Conservation (phyloP, 2,888 invertebrate species). For the Habroteleia sp. region DNA sequence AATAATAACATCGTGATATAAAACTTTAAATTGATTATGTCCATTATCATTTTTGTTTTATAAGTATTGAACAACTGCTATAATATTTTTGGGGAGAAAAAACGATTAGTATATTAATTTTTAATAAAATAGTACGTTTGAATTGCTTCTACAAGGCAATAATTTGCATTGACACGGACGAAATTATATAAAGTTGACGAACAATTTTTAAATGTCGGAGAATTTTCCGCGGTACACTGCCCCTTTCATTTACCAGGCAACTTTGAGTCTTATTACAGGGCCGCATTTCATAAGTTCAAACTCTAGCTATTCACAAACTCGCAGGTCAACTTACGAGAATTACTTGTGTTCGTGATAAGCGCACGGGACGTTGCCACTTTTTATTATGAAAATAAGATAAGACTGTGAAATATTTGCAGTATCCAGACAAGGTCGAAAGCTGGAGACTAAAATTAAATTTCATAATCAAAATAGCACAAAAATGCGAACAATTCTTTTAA, state of each 20-base stretch:
- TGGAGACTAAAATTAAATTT: conserved; percentile 40
- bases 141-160: not conserved
- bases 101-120: conserved; percentile 2
- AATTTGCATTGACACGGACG: conserved; percentile 6
- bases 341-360: conserved; percentile 53
- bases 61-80: no score
- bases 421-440: conserved; percentile 32
- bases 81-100: not conserved
- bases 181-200: conserved; percentile 28
- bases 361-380: conserved; percentile 42
- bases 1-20: no score
- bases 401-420: conserved; percentile 51
- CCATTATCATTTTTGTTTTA: no score
- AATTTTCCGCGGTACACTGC: conserved; percentile 22
- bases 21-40: no score
- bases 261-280: conserved; percentile 54
- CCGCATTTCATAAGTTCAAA: conserved; percentile 52
- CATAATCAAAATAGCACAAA: conserved; percentile 33
- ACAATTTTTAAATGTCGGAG: conserved; percentile 33
- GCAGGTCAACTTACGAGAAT: conserved; percentile 54
- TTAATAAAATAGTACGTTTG: not conserved
- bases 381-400: conserved; percentile 58
- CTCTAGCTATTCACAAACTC: conserved; percentile 50
- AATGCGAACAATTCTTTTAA: conserved; percentile 28
- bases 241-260: conserved; percentile 46